Base-by-base conservation (phyloP, 2,113 vertebrate genomes). In the Probosciger aterrimus region DNA sequence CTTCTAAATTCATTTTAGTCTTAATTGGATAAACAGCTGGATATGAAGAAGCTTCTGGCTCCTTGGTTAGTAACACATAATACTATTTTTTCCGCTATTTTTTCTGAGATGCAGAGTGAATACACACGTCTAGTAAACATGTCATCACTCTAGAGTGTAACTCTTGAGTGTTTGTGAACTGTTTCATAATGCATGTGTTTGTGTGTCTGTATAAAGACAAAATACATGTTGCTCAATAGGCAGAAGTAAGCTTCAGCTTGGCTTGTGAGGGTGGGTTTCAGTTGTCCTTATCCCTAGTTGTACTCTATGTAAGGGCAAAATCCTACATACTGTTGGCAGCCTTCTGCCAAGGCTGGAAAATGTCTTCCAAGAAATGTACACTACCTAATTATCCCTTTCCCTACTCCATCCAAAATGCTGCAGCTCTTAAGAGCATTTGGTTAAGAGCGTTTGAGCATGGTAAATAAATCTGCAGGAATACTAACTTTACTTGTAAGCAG, bases 1-100 rank as follows among this genome's bases (percentile, higher is more conserved):
- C 63, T 94, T 88, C 70, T 76, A 79, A 91, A 93, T 91, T 67
- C 6, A 46, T 88, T 96, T 96, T 92, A 49, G 69, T 82, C 81
- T 88, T 96, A 93, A 93, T 93, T 86, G 59, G 37, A 85, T 94
- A 93, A 96, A 89, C 86, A 94, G 63, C 81, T 96, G 93, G 59
- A 39, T 80, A 13, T 78, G 47, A 79, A 96, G 76, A 62, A 91
- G 57, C 53, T 96, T 88, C 90, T 91, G 86, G 53, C 93, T 96
- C 69, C 74, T 76, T 91, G 31, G 15, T 84, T 86, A 49, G 20
- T 87, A 93, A 87, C 52, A 63, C 14, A 46, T 47, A 71, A 49
- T 79, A 69, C 63, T 88, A 35, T 52, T 86, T 95, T 89, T 73
- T 89, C 14, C 47, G 47, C 24, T 31, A 37, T 70, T 84, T 89